These are phyloP conservation scores for Betta splendens DNA, from an alignment of 2,797 vertebrate species.

Conservation along the genomic window DNA sequence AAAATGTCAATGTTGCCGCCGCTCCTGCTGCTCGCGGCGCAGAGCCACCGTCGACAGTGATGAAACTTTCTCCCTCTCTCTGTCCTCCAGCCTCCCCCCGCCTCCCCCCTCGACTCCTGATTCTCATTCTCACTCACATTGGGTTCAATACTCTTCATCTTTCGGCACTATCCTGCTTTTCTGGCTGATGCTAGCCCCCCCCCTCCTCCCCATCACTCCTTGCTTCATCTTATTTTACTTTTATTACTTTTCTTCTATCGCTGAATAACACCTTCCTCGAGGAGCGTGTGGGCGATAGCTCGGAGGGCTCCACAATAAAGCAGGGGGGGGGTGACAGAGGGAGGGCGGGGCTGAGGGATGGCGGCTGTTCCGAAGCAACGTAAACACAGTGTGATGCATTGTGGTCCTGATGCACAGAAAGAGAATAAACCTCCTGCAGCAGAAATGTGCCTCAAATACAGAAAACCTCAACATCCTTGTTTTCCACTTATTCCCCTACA, in stretches of 20 bases:
- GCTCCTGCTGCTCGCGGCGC: constrained; percentile 63
- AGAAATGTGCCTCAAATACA: not conserved
- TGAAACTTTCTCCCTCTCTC: constrained; percentile 69
- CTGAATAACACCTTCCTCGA: constrained; percentile 51
- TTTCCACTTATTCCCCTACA: not conserved
- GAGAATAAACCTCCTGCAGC: not conserved
- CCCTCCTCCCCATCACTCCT: constrained; percentile 56
- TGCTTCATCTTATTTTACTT: constrained; percentile 65
- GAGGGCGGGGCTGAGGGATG: not conserved
- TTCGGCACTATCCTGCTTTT: constrained; percentile 35
- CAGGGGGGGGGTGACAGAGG: not conserved
- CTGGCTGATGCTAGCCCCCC: constrained; percentile 61
- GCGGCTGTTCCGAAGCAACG: constrained; percentile 23
- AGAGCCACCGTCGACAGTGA: constrained; percentile 64
- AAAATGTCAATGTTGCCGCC: constrained; percentile 82
- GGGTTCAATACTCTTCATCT: constrained; percentile 53
- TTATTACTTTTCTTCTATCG: constrained; percentile 66
- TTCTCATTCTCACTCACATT: constrained; percentile 50
- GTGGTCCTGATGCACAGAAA: not conserved
- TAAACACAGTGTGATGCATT: constrained; percentile 15
- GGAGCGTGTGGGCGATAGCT: constrained; percentile 42
- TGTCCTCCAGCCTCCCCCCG: constrained; percentile 49
- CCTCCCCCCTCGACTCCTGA: constrained; percentile 32
- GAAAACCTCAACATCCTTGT: not conserved
- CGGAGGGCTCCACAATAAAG: constrained; percentile 18